phyloP scores from a whole-genome alignment of 2,888 invertebrate genomes.

The Strigamia maritima region DNA sequence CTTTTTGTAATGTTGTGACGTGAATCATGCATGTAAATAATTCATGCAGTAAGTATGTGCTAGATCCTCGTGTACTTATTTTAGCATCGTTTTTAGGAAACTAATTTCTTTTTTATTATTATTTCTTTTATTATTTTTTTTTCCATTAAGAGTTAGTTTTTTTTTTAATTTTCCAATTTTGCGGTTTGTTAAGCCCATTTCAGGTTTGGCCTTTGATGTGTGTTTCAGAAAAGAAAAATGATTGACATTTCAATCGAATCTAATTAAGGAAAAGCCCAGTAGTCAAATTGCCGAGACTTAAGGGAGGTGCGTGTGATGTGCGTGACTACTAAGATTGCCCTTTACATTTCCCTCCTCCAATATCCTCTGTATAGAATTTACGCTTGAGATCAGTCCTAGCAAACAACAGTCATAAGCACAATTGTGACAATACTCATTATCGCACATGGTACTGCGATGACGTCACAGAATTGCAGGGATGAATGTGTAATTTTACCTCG shows the following conservation, averaged over 20 bases:
- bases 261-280: slow-evolving; percentile 34
- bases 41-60: not conserved
- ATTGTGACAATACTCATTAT: slow-evolving; percentile 9
- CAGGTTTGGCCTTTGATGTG: not conserved
- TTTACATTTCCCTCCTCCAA: slow-evolving; percentile 15
- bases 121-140: not conserved
- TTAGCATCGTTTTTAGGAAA: not conserved
- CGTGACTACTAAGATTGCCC: slow-evolving; percentile 30
- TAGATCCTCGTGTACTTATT: too few relatives aligned
- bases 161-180: not conserved
- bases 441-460: not conserved
- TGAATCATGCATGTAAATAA: not conserved
- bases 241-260: slow-evolving; percentile 30
- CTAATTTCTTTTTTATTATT: not conserved
- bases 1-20: not conserved
- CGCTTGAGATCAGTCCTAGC: not conserved
- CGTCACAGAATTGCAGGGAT: slow-evolving; percentile 2
- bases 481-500: not conserved
- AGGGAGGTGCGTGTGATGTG: slow-evolving; percentile 21
- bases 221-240: slow-evolving; percentile 15
- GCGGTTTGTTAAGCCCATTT: slow-evolving; percentile 15
- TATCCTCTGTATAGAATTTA: not conserved
- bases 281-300: slow-evolving; percentile 9
- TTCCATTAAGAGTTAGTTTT: not conserved
- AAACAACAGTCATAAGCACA: slow-evolving; percentile 10